These are phyloP conservation scores for Psilopogon haemacephalus DNA, from an alignment of 2,113 vertebrate species.

Conservation along the genomic window DNA sequence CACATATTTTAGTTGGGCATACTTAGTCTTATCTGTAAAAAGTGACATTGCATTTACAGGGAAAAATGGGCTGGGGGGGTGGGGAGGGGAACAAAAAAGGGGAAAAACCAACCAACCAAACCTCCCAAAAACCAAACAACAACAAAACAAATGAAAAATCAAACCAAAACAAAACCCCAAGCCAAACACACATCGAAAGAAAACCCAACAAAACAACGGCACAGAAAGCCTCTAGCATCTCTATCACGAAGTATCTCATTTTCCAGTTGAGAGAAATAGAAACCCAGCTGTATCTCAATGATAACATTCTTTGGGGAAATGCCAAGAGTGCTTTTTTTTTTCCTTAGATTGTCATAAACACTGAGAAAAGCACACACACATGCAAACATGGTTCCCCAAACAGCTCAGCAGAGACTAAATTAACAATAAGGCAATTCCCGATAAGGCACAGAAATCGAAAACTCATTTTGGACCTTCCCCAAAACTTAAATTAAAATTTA, in stretches of 20 bases:
- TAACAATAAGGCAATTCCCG: neutral
- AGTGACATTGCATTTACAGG: neutral
- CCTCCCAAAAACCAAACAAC: too few relatives aligned
- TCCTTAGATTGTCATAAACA: neutral
- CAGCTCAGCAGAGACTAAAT: neutral
- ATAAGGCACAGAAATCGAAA: neutral
- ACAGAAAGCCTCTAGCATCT: neutral
- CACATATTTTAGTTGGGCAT: neutral
- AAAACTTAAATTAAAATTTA: slow-evolving; percentile 15
- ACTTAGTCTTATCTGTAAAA: neutral
- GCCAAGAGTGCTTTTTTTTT: neutral
- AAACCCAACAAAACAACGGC: neutral
- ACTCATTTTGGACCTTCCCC: neutral
- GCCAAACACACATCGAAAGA: too few relatives aligned
- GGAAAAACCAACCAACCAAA: too few relatives aligned
- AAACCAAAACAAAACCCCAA: too few relatives aligned
- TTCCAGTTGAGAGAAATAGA: slow-evolving; percentile 19
- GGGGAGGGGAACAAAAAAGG: too few relatives aligned
- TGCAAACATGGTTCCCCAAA: neutral
- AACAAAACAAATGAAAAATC: too few relatives aligned
- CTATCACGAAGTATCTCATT: neutral
- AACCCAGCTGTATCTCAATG: slow-evolving; percentile 21
- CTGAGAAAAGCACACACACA: neutral
- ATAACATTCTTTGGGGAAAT: neutral
- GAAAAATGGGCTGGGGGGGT: neutral